These are phyloP conservation scores for Gephyroberyx darwinii DNA, from an alignment of 2,797 vertebrate genomes.

Conservation along the genomic window DNA sequence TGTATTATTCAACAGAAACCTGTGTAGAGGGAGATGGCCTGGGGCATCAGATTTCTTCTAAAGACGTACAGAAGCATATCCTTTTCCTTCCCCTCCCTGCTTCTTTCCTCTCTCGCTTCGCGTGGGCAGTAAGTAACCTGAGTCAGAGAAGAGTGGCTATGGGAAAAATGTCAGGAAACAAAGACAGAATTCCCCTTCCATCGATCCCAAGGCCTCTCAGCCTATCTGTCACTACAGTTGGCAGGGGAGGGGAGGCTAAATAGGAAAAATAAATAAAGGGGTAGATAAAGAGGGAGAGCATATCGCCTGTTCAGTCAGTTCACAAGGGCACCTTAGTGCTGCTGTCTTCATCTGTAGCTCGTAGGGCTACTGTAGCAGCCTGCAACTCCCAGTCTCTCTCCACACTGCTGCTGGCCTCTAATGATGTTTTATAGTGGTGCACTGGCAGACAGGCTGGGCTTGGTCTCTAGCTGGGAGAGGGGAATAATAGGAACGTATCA, in stretches of 20 bases:
- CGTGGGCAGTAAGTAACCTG: conserved; percentile 81
- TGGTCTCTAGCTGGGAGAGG: conserved; percentile 60
- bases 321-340: conserved; percentile 75
- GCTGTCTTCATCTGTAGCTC: conserved; percentile 59
- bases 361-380: conserved; percentile 56
- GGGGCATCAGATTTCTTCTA: conserved; percentile 81
- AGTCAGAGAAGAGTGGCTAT: conserved; percentile 78
- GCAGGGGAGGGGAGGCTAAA: conserved; percentile 53
- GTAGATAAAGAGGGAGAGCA: conserved; percentile 57
- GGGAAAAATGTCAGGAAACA: conserved; percentile 83
- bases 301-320: conserved; percentile 53
- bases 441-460: conserved; percentile 57
- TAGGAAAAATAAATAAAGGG: conserved; percentile 74
- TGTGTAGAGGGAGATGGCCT: conserved; percentile 77
- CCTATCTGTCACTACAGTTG: conserved; percentile 74
- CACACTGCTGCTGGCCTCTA: conserved; percentile 64
- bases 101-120: conserved; percentile 45
- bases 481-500: conserved; percentile 67
- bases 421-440: conserved; percentile 79
- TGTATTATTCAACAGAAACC: conserved; percentile 83
- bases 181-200: conserved; percentile 77
- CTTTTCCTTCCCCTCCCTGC: conserved; percentile 55
- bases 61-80: conserved; percentile 75
- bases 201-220: conserved; percentile 66
- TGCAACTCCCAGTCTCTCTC: conserved; percentile 56